Percentiles rank a stretch among this genome's conserved stretches.
phyloP scores from a whole-genome alignment of 2,113 vertebrate genomes.

The Stercorarius parasiticus region DNA sequence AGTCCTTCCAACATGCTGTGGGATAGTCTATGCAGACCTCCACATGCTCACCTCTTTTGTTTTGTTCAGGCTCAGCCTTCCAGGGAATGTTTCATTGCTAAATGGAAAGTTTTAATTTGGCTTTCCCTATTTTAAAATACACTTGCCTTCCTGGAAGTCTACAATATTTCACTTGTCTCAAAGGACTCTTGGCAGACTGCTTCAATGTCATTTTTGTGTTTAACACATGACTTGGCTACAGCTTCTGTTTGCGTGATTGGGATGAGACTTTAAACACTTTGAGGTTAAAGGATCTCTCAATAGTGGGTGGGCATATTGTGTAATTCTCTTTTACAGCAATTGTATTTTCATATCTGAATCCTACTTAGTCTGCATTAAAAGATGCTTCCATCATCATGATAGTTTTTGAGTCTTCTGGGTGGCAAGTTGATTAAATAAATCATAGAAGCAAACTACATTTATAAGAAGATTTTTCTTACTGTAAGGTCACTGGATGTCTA shows the following conservation, averaged over 20 bases:
- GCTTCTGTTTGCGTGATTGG: background rate
- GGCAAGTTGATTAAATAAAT: background rate
- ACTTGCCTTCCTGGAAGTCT: slow-evolving; percentile 54
- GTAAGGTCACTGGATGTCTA: background rate
- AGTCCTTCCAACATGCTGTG: background rate
- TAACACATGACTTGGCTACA: slow-evolving; percentile 27
- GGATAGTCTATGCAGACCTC: background rate
- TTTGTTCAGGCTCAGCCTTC: background rate
- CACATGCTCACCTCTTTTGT: background rate
- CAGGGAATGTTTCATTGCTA: background rate
- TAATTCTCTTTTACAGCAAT: background rate
- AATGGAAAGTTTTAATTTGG: slow-evolving; percentile 57
- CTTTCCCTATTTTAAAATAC: slow-evolving; percentile 45
- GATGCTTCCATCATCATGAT: background rate
- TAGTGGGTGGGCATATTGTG: slow-evolving; percentile 57
- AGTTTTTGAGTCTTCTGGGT: slow-evolving; percentile 14
- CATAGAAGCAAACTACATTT: background rate
- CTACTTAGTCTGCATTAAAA: background rate
- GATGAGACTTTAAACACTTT: slow-evolving; percentile 48
- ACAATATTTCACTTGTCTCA: slow-evolving; percentile 48
- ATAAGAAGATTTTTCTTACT: background rate
- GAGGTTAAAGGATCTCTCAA: slow-evolving; percentile 24
- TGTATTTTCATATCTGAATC: slow-evolving; percentile 22
- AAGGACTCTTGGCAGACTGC: background rate
- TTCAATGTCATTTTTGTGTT: slow-evolving; percentile 50